Evolutionary conservation across 1,140 invertebrate genomes (phyloP), one percentile per base, ranked within the genome.

Genomic region (Zaprionus kolodkinae): DNA sequence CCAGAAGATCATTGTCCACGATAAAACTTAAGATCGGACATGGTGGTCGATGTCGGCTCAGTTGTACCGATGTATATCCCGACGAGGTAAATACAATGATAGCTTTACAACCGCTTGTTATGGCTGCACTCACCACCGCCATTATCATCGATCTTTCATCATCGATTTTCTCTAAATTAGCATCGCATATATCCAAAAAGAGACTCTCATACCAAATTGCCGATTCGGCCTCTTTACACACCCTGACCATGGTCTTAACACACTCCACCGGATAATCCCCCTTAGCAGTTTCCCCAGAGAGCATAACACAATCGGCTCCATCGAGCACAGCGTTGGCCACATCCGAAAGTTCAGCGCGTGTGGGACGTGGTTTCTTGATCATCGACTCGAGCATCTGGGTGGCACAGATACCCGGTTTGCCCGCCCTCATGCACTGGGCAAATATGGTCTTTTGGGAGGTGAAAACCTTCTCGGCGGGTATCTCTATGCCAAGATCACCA

Each of bases 331-430:
- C 98, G 93, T 99, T 99, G n/a, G 98, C 98, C 0, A 99, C 98
- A 93, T 99, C 98, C 1, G 97, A 97, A 0, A 96, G 96, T 93
- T 99, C 98, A 33, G 98, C 98, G 78, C 98, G 94, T 0, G 98
- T 99, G 5, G 98, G 96, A 13, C 98, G 94, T 1, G 98, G 97
- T 91, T 99, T 99, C 92, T 97, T 97, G 0, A 98, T 95, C 98
- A 99, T 99, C 0, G 97, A 98, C 83, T 99, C 98, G 62, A 99
- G 93, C 98, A 99, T 99, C 92, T 99, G 98, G 3, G 98, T 99
- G 0, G 98, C 98, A 93, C 97, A 98, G 77, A 99, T 99, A 0
- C 98, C 97, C 1, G 98, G 97, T 89, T 99, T 99, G 21, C 98
- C 98, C 95, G 95, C 95, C 91, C 96, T 96, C 92, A 97, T 98